phyloP scores from a whole-genome alignment of 2,113 vertebrate genomes.

The Gadus macrocephalus region DNA sequence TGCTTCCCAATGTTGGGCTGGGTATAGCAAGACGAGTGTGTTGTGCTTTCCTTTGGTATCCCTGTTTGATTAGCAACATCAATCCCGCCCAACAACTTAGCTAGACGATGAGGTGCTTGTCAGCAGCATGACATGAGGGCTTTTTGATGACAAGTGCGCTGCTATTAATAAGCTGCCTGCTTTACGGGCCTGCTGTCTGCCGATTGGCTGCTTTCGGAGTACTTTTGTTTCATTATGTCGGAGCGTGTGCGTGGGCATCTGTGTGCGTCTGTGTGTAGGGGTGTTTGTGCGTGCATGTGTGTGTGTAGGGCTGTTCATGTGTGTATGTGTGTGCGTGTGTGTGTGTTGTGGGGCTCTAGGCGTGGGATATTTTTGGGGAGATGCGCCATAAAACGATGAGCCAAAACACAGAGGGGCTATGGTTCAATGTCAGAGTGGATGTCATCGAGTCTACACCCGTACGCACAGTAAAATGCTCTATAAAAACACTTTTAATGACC shows the following conservation, averaged over 20 bases:
- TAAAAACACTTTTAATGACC: too few species aligned
- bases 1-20: conserved; percentile 15
- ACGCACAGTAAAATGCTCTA: too few species aligned
- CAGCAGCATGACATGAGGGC: conserved; percentile 36
- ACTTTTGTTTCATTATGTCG: neutral
- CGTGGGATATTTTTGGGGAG: too few species aligned
- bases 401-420: too few species aligned
- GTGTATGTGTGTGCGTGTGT: neutral
- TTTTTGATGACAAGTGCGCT: conserved; percentile 33
- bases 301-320: neutral
- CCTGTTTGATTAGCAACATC: conserved; percentile 44
- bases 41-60: conserved; percentile 17
- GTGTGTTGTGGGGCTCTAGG: neutral
- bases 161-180: conserved; percentile 43
- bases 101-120: conserved; percentile 11
- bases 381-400: too few species aligned
- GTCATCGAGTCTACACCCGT: too few species aligned
- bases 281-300: neutral
- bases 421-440: too few species aligned
- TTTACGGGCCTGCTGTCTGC: conserved; percentile 22
- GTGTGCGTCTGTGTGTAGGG: neutral
- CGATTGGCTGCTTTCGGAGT: neutral
- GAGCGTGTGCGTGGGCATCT: conserved; percentile 1
- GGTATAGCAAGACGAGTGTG: conserved; percentile 27
- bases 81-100: conserved; percentile 31